These are phyloP conservation scores for Meandrina meandrites DNA, from an alignment of 92 coral and sea anemone genomes.

Conservation along the genomic window DNA sequence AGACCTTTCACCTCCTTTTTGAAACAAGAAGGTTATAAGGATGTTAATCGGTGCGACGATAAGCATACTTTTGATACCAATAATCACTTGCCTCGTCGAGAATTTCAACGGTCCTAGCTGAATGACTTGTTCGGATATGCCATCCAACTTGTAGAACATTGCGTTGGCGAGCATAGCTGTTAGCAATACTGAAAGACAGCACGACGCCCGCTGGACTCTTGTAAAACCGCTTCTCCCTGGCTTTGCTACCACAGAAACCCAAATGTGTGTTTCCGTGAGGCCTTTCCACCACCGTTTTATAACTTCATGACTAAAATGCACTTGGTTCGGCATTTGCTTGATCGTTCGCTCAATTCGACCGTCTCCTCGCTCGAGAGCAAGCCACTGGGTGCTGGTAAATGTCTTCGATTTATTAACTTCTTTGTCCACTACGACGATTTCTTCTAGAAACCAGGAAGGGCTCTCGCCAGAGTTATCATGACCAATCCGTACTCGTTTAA, in stretches of 20 bases:
- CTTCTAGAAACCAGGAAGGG: conserved; percentile 40
- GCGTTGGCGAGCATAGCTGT: conserved; percentile 82
- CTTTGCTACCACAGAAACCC: conserved; percentile 72
- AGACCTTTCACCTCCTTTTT: neutral
- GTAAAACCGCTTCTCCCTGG: conserved; percentile 50
- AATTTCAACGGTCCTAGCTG: conserved; percentile 69
- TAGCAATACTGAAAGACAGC: conserved; percentile 63
- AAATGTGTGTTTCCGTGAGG: conserved; percentile 61
- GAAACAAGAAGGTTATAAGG: conserved; percentile 60
- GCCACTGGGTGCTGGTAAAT: conserved; percentile 64
- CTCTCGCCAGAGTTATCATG: conserved; percentile 28
- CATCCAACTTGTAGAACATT: conserved; percentile 67
- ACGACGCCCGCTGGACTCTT: conserved; percentile 73
- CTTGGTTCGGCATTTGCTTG: neutral
- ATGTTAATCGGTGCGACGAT: conserved; percentile 70
- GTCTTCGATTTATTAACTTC: conserved; percentile 3
- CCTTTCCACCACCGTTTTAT: conserved; percentile 43
- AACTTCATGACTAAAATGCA: conserved; percentile 23
- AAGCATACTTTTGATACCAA: conserved; percentile 63
- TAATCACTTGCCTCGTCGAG: conserved; percentile 61
- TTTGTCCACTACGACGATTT: neutral
- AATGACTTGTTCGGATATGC: conserved; percentile 47
- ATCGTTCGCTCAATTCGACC: conserved; percentile 57
- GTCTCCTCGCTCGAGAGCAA: conserved; percentile 58
- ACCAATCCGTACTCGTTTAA: conserved; percentile 14